Evolutionary conservation across 1,140 invertebrate species (phyloP).

Genomic region (Platyscapa corneri): DNA sequence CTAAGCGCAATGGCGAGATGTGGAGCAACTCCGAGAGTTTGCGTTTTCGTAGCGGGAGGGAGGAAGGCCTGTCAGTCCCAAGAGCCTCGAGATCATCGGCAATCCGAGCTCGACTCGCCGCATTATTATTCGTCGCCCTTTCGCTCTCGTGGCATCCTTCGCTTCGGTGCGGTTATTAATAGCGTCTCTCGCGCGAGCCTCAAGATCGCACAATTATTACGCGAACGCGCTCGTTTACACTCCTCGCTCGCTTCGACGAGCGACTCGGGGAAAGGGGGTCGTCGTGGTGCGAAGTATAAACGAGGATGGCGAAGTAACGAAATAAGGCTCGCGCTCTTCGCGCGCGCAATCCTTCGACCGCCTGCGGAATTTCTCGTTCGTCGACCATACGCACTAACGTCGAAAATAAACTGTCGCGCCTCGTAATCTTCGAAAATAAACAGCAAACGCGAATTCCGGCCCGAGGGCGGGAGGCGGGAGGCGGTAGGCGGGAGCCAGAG

Average conservation of each 20-base stretch:
- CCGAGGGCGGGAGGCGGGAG: background rate
- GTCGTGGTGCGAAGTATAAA: slow-evolving; percentile 1
- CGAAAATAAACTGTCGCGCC: slow-evolving; percentile 65
- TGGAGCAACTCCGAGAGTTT: background rate
- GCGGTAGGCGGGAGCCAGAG: background rate
- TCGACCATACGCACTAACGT: slow-evolving; percentile 54
- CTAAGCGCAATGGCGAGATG: background rate
- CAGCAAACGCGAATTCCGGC: slow-evolving; percentile 60
- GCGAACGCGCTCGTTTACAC: background rate
- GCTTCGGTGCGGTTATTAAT: slow-evolving; percentile 1
- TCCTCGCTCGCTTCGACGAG: background rate
- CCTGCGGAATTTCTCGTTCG: slow-evolving; percentile 57
- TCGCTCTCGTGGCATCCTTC: background rate
- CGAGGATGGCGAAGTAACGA: background rate
- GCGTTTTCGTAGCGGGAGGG: background rate
- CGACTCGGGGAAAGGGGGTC: background rate
- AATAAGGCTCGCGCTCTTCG: background rate
- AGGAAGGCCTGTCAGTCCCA: background rate
- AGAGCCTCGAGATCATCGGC: background rate
- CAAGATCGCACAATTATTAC: background rate
- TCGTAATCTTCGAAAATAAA: slow-evolving; percentile 65
- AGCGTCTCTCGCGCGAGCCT: background rate
- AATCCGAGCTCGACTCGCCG: background rate
- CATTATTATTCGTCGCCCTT: background rate
- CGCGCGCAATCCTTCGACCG: background rate